Base-by-base conservation (phyloP, 2,888 invertebrate species). In the Keiferia lycopersicella region DNA sequence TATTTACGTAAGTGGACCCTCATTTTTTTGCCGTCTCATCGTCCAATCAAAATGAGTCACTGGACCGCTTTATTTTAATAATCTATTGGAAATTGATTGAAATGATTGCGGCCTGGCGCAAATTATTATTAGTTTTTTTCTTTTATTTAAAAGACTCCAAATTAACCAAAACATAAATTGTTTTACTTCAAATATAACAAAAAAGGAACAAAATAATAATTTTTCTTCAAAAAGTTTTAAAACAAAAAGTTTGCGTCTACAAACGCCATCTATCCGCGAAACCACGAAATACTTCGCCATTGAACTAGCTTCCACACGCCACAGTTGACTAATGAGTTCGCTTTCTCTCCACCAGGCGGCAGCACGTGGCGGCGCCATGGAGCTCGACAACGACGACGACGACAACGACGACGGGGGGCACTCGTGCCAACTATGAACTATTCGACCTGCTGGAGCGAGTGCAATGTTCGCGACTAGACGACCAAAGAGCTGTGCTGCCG, bases 401-500 rank as follows among this genome's bases (percentile, higher is more conserved):
- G 79, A 71, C 93, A 80, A 81, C 93, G 78, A 72, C 93, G 80
- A 81, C 93, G 84, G 88, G 90, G 70, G 84, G 93, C 91, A 78
- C 93, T 87, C 88, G 92, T 68, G 91, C 93, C 64, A 92, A 92
- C 72, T 93, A 94, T 84, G 98, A 98, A 89, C 94, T 99, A 75
- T 98, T 99, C 88, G 98, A 98, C 87, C 93, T 99, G 77, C 93
- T 99, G 82, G 98, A 98, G 88, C 94, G 97, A 81, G 96, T 98
- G 73, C 98, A 99, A 90, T 96, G 97, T 92, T 97, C 97, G 75
- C 94, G 99, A 68, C 92, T 99, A 81, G 98, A 99, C 86, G 99
- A 99, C 93, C 99, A 99, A 93, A 95, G 99, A 91, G 99, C 98
- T 88, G 97, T 97, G 76, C 93, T 99, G 81, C 98, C 98, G 71